A percentile compares a stretch with the other conserved stretches of the same genome.
Conservation (phyloP, 1,140 invertebrate species). For the Drosophila arizonae region DNA sequence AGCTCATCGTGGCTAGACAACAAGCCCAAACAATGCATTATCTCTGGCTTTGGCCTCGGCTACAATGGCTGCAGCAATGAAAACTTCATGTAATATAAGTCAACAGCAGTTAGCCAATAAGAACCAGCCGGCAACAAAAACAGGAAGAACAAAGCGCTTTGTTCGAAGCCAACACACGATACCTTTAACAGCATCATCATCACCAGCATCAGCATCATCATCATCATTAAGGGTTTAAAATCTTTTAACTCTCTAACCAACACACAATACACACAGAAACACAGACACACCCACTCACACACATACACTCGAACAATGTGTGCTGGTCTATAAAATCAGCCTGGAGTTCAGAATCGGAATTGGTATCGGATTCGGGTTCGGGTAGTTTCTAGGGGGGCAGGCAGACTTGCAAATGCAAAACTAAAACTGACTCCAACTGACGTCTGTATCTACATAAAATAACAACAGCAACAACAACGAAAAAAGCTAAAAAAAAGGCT, state of each 20-base stretch:
- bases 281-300: background rate
- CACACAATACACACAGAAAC: conserved; percentile 1
- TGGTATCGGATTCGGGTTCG: background rate
- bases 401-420: conserved; percentile 66
- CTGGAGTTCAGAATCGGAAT: conserved; percentile 1
- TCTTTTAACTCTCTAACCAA: conserved; percentile 54
- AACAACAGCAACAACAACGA: conserved; percentile 12
- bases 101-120: conserved; percentile 59
- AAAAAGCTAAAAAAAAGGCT: conserved; percentile 16
- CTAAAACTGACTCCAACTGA: conserved; percentile 48
- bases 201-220: conserved; percentile 31
- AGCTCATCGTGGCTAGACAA: conserved; percentile 60
- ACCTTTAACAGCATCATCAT: conserved; percentile 41
- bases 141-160: conserved; percentile 51
- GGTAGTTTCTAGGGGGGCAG: background rate
- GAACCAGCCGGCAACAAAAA: conserved; percentile 38
- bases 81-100: conserved; percentile 66
- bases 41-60: conserved; percentile 33
- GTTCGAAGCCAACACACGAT: conserved; percentile 33
- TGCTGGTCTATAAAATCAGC: conserved; percentile 2
- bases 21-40: conserved; percentile 66
- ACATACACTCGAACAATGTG: background rate
- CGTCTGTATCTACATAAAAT: conserved; percentile 44
- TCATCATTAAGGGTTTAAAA: conserved; percentile 54
- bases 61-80: conserved; percentile 34